Conservation (phyloP, 2,113 vertebrate genomes). For the human region GRCh38 chr1:84471501-84472000, state of each 20-base stretch:
- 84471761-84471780: background rate
- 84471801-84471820: background rate
- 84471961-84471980: background rate
- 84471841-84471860: background rate
- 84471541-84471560: background rate
- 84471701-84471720: background rate
- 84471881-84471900: background rate
- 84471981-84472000: background rate
- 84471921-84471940: background rate
- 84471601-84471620: background rate
- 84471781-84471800: background rate
- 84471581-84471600: background rate
- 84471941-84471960: background rate
- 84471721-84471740: background rate
- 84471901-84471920: constrained; percentile 34
- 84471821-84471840: background rate
- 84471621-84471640: background rate
- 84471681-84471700: background rate
- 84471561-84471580: background rate
- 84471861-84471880: background rate
- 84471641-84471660: background rate
- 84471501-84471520: background rate
- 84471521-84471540: background rate
- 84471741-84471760: background rate
- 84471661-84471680: background rate